A percentile compares a stretch with the other conserved stretches of the same genome.
These are phyloP conservation scores for Stomatorhinus ivindoensis DNA, from an alignment of 2,113 vertebrate species.

Conservation along the genomic window DNA sequence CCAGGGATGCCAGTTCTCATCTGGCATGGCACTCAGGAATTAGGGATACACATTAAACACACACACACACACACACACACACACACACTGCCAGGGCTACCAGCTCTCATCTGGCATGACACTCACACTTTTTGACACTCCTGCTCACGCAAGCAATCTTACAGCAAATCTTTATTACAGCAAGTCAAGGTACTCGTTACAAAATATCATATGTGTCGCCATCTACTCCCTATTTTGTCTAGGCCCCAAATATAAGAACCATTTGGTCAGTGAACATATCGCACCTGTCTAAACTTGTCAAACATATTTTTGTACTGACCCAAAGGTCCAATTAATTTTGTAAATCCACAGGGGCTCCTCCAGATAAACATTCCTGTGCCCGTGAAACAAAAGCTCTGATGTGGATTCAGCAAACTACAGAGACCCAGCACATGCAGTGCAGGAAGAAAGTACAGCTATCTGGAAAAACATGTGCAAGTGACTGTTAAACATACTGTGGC, in stretches of 20 bases:
- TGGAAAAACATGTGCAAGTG: slow-evolving; percentile 6
- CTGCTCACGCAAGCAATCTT: too few species aligned
- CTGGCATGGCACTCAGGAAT: too few species aligned
- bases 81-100: too few species aligned
- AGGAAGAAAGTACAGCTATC: neutral
- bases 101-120: too few species aligned
- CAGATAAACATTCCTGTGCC: slow-evolving; percentile 12
- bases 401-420: neutral
- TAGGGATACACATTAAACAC: too few species aligned
- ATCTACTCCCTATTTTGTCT: too few species aligned
- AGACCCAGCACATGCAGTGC: neutral
- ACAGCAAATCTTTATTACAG: too few species aligned
- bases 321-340: slow-evolving; percentile 8
- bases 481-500: neutral
- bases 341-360: slow-evolving; percentile 11
- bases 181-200: too few species aligned
- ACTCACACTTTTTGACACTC: too few species aligned
- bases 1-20: too few species aligned
- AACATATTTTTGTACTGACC: neutral
- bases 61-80: too few species aligned
- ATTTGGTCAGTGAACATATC: neutral
- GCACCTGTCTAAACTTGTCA: neutral
- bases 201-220: too few species aligned
- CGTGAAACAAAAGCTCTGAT: neutral
- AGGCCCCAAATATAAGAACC: neutral